Evolutionary conservation across 2,797 vertebrate species (phyloP).

Genomic region (Poecile montanus): DNA sequence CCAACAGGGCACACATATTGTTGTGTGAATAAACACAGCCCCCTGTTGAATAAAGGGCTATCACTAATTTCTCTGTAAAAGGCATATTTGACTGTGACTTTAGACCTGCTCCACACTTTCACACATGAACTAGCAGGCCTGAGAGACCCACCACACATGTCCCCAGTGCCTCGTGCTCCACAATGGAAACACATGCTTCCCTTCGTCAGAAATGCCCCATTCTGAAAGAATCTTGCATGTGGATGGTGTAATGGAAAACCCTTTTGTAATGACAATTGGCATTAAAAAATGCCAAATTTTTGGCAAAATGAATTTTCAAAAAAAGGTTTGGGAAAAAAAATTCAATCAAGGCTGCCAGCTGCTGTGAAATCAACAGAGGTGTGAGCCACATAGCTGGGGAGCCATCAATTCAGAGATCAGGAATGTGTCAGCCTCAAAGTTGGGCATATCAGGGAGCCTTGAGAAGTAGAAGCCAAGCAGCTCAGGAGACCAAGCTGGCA

Average conservation of each 20-base stretch:
- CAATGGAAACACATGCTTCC: rapidly evolving
- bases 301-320: not conserved
- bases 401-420: not conserved
- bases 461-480: not conserved
- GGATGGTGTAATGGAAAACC: not conserved
- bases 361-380: not conserved
- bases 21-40: too few relatives aligned
- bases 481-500: not conserved
- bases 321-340: not conserved
- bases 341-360: not conserved
- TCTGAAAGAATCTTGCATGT: not conserved
- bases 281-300: not conserved
- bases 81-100: not conserved
- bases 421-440: not conserved
- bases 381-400: not conserved
- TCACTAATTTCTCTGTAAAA: not conserved
- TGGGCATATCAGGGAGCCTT: not conserved
- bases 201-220: not conserved
- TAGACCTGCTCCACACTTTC: not conserved
- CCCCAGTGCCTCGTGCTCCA: rapidly evolving
- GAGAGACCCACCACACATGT: not conserved
- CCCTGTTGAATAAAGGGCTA: not conserved
- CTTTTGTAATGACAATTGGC: not conserved
- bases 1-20: not conserved
- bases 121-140: not conserved